These are phyloP conservation scores for Lordiphosa andalusiaca DNA, from an alignment of 2,888 invertebrate species.

Conservation along the genomic window DNA sequence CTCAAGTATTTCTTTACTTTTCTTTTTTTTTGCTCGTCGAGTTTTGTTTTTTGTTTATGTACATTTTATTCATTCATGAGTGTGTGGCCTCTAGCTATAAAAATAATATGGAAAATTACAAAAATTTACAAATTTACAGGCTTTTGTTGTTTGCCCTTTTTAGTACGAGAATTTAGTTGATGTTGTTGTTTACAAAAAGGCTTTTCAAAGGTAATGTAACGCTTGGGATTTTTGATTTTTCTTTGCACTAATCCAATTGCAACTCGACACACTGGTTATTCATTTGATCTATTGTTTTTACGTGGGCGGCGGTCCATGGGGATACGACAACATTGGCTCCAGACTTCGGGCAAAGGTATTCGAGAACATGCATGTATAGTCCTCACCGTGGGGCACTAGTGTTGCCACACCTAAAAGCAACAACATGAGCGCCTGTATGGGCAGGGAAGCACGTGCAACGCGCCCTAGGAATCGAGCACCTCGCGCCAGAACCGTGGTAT, in stretches of 20 bases:
- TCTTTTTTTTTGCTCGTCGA: constrained; percentile 60
- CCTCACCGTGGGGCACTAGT: constrained; percentile 92
- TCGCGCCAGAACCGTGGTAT: constrained; percentile 85
- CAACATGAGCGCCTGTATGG: constrained; percentile 96
- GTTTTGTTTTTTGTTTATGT: constrained; percentile 36
- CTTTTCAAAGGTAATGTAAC: constrained; percentile 25
- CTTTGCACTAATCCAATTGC: constrained; percentile 51
- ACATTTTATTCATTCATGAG: constrained; percentile 17
- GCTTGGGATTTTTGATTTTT: constrained; percentile 7
- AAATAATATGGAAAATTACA: constrained; percentile 56
- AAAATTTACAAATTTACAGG: constrained; percentile 48
- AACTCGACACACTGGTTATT: constrained; percentile 7
- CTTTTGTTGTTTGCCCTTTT: constrained; percentile 24
- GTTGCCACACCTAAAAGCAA: constrained; percentile 95
- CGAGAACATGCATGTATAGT: constrained; percentile 91
- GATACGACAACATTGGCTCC: constrained; percentile 93
- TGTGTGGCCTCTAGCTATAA: constrained; percentile 44
- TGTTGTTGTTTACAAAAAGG: constrained; percentile 45
- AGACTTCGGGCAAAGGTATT: constrained; percentile 91
- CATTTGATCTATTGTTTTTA: constrained; percentile 80
- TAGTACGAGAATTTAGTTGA: constrained; percentile 50
- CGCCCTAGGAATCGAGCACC: constrained; percentile 93
- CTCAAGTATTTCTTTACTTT: constrained; percentile 26
- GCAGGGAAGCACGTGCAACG: constrained; percentile 94
- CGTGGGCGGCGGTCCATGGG: constrained; percentile 95